Base-by-base conservation (phyloP, 2,888 invertebrate genomes). In the Beris morrisii region DNA sequence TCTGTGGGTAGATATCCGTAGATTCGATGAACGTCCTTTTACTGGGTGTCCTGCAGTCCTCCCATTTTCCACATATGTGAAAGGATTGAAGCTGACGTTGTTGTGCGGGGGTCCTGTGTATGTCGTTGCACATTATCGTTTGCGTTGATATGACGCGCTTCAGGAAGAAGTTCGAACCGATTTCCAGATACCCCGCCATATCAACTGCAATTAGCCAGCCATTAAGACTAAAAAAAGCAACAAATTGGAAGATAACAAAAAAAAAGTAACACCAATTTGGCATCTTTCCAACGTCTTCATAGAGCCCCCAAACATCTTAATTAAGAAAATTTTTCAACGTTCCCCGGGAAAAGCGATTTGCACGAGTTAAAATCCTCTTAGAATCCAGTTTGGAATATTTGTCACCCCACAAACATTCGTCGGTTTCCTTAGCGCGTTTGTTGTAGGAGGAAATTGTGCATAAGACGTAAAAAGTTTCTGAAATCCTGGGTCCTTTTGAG, bases 321-420 rank as follows among this genome's bases (percentile, higher is more conserved):
- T 68, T 68, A 68, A 53, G 64, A 38, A 64, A 53, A 66, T 66
- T 68, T 68, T 68, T 68, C 58, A 59, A 64, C 68, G 53, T 68
- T 66, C 64, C 58, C 30, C 1, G 46, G 44, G 31, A 45, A 57
- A 68, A 57, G 65, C 65, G 65, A 68, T 66, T 66, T 66, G 53
- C 55, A 57, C 64, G 55, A 66, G 53, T 65, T 64, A 56, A 66
- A 58, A 68, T 38, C 64, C 64, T 58, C 64, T 66, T 53, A 58
- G 45, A 68, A 58, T 56, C 63, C 43, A 55, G 50, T 61, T 45
- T 38, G 38, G 68, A 59, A 68, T 64, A 68, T 68, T 68, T 68
- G 68, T 68, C 64, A 68, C 68, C 65, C 68, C 66, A 68, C 68
- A 64, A 68, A 64, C 68, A 64, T 64, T 66, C 44, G 58, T 59